Conservation (phyloP, 2,888 invertebrate species). For the Petrolisthes cinctipes region DNA sequence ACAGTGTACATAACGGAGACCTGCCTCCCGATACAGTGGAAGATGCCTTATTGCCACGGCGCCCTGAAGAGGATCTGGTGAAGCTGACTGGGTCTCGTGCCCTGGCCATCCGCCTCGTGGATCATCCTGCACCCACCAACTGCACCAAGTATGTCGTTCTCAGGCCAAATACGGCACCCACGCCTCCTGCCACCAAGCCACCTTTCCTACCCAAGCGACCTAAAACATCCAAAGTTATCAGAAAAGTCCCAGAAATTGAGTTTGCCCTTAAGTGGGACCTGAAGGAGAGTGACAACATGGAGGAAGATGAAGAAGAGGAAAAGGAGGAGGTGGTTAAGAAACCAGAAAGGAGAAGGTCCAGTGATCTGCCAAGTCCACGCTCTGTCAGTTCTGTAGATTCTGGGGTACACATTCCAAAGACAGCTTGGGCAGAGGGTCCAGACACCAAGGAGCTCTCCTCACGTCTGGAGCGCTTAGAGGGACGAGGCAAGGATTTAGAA, state of each 20-base stretch:
- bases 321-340: conserved; percentile 40
- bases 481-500: conserved; percentile 9
- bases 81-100: conserved; percentile 77
- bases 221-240: conserved; percentile 55
- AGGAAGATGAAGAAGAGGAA: conserved; percentile 41
- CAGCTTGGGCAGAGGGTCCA: conserved; percentile 60
- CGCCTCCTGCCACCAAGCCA: conserved; percentile 59
- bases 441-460: conserved; percentile 51
- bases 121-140: conserved; percentile 78
- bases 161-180: conserved; percentile 73
- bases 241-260: conserved; percentile 64
- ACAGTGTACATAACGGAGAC: background rate
- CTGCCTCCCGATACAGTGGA: conserved; percentile 57
- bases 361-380: conserved; percentile 52
- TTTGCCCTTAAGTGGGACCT: conserved; percentile 64
- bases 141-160: conserved; percentile 82
- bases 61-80: conserved; percentile 76
- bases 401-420: conserved; percentile 55
- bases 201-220: conserved; percentile 58
- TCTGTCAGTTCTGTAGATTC: conserved; percentile 61
- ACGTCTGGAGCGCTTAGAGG: conserved; percentile 47
- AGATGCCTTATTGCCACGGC: conserved; percentile 74
- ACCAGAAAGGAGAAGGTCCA: conserved; percentile 12
- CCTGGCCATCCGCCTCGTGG: conserved; percentile 67
- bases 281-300: conserved; percentile 43